Base-by-base conservation (phyloP, 2,797 vertebrate genomes). In the Leuciscus waleckii region DNA sequence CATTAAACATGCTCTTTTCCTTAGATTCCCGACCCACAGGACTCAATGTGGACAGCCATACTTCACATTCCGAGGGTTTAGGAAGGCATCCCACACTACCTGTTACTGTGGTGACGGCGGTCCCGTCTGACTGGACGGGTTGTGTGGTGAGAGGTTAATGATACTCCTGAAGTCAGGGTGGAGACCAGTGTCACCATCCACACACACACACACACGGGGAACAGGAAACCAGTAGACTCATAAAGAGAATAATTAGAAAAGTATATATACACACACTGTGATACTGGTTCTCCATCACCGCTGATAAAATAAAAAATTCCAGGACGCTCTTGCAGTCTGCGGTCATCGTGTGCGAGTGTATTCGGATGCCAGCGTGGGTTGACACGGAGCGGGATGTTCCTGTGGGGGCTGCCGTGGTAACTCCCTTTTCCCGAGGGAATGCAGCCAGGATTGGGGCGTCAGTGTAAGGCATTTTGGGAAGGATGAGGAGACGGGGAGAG, bases 171-270 rank as follows among this genome's bases (percentile, higher is more conserved):
- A 87, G 68, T 19, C 74, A 88, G 83, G 87, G 89, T 87, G 87
- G 84, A 65, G 82, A 85, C 85, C 79, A 56, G 84, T 73, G 67
- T 86, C 82, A 73, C 74, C 70, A 74, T 81, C 63, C 65, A 78
- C 83, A 87, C 79, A 78, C 67, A 82, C 82, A 69, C 49, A 79
- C 54, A 76, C 81, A n/a, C 51, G 32, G 77, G 87, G 88, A 89
- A 92, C 90, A 67, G 91, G 92, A 95, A 96, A 93, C 89, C 82
- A 88, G 85, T 89, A 91, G 90, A 93, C 92, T 93, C 94, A 93
- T 92, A 93, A 94, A 94, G 93, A 85, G 84, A 93, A 94, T 94
- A 95, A 95, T 96, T 95, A 96, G 92, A 93, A 93, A 94, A 92
- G 93, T 90, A 92, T 92, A 92, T 91, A 93, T 88, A 58, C 87